These are phyloP conservation scores for Melanotaenia maccullochi DNA, from an alignment of 2,797 vertebrate species.

Conservation along the genomic window DNA sequence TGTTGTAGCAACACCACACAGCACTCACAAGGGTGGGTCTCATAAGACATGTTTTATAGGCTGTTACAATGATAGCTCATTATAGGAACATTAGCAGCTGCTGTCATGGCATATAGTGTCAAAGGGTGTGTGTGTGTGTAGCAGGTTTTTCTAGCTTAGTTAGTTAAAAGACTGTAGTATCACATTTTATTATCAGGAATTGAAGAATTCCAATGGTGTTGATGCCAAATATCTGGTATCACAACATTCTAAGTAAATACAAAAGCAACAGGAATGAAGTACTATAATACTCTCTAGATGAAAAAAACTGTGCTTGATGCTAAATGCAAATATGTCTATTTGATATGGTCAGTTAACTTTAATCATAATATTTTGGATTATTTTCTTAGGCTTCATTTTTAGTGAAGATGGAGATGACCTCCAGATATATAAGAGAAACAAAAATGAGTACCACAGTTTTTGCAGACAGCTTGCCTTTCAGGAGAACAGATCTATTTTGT, in stretches of 20 bases:
- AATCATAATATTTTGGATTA: constrained; percentile 6
- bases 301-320: not conserved
- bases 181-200: not conserved
- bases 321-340: not conserved
- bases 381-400: not conserved
- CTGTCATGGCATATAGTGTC: not conserved
- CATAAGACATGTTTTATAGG: not conserved
- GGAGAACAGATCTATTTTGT: constrained; percentile 34
- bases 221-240: not conserved
- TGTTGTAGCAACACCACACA: not conserved
- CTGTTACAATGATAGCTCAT: not conserved
- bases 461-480: constrained; percentile 13
- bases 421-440: not conserved
- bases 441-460: not conserved
- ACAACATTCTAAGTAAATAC: not conserved
- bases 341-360: not conserved
- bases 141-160: not conserved
- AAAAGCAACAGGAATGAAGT: not conserved
- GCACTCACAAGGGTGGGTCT: not conserved
- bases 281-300: not conserved
- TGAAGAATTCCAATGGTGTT: not conserved
- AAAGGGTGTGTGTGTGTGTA: not conserved
- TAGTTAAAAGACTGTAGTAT: not conserved
- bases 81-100: not conserved
- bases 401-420: not conserved